Base-by-base conservation (phyloP, 2,888 invertebrate species). In the Furcula furcula region DNA sequence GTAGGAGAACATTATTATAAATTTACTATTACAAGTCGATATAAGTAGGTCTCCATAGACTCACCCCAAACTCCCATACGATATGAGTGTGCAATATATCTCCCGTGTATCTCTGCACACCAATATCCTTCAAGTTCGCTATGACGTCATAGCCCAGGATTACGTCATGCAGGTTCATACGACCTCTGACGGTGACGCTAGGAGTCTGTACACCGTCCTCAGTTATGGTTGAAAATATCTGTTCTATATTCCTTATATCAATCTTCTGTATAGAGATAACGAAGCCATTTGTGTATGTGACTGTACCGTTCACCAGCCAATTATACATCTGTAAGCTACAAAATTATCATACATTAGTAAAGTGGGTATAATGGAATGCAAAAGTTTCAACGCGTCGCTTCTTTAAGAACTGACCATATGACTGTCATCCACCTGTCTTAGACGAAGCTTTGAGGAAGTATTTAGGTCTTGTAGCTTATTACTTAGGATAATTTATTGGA, bases 271-370 rank as follows among this genome's bases (percentile, higher is more conserved):
- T 55, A n/a, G 80, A 72, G 0, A 79, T 43, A 0, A 82, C 44
- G 30, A 81, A 84, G 0, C 78, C 81, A 10, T 83, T 74, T 7
- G 67, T 65, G 42, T 80, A 83, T 1, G 42, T 54, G 0, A 63
- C 74, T 18, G 60, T 64, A 0, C 83, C 83, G 0, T 40, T 48
- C 1, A 76, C 62, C 0, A 54, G 58, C 59, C 67, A 71, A 29
- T 59, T 62, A 49, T 71, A 81, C 34, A 82, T 48, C 11, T 40
- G 25, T 9, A 52, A 34, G 29, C 82, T 83, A 63, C 2, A 71
- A 68, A 28, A 25, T 31, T 0, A 16, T 7, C 25, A n/a, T n/a
- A n/a, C n/a, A n/a, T n/a, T n/a, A n/a, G n/a, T n/a, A n/a, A n/a
- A n/a, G n/a, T n/a, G n/a, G n/a, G n/a, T n/a, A n/a, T n/a, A n/a